These are phyloP conservation scores for Liparis tanakae DNA, from an alignment of 2,797 vertebrate species.

Conservation along the genomic window DNA sequence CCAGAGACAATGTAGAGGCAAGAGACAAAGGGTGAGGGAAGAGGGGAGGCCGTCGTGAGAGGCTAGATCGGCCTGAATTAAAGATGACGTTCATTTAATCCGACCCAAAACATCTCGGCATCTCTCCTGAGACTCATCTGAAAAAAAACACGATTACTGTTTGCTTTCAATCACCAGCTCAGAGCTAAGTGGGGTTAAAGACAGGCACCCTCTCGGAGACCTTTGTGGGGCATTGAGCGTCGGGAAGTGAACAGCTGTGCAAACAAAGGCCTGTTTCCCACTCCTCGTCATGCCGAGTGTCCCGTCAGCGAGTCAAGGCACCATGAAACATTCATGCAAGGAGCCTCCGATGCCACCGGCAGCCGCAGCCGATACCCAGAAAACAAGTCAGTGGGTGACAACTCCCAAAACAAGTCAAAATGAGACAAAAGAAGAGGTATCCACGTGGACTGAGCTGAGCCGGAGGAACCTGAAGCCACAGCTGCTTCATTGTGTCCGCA, in stretches of 20 bases:
- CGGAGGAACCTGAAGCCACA: slow-evolving; percentile 13
- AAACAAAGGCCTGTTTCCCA: slow-evolving; percentile 83
- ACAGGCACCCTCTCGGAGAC: slow-evolving; percentile 65
- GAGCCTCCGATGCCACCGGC: slow-evolving; percentile 43
- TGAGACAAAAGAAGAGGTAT: neutral
- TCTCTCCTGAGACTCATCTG: slow-evolving; percentile 50
- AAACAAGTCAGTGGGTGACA: neutral
- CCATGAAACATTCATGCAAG: slow-evolving; percentile 73
- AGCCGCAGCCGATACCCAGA: slow-evolving; percentile 7
- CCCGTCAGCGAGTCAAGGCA: slow-evolving; percentile 62
- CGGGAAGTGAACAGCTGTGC: slow-evolving; percentile 82
- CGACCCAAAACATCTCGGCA: slow-evolving; percentile 46
- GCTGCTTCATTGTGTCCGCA: slow-evolving; percentile 29
- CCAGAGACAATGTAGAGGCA: neutral
- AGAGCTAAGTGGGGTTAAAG: slow-evolving; percentile 79
- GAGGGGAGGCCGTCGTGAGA: slow-evolving; percentile 7
- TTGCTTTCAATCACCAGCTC: slow-evolving; percentile 63
- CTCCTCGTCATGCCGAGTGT: slow-evolving; percentile 72
- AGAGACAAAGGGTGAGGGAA: slow-evolving; percentile 16
- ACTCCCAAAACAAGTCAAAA: neutral
- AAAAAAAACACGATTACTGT: slow-evolving; percentile 60
- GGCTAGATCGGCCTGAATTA: slow-evolving; percentile 39
- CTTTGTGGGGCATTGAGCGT: slow-evolving; percentile 56
- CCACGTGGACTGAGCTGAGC: neutral
- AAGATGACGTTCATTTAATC: slow-evolving; percentile 45